Evolutionary conservation across 1,140 invertebrate genomes (phyloP).

Genomic region (Hesperophylax magnus): DNA sequence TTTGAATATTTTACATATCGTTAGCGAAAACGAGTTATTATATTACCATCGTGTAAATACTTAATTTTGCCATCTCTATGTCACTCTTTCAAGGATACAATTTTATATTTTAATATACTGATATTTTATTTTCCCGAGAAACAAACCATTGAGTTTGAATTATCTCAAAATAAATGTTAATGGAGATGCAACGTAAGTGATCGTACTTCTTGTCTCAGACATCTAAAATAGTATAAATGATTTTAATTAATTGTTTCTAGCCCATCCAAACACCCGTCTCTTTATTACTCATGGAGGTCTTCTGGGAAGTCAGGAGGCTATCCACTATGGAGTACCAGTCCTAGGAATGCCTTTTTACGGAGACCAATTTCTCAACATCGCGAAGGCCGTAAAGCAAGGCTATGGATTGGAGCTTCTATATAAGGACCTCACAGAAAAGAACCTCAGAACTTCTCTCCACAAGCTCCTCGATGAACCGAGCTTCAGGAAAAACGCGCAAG

Average conservation of each 20-base stretch:
- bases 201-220: too few relatives aligned
- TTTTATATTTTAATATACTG: too few relatives aligned
- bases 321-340: slow-evolving; percentile 77
- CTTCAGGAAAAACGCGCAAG: slow-evolving; percentile 63
- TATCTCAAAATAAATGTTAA: too few relatives aligned
- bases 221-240: too few relatives aligned
- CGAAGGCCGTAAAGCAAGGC: slow-evolving; percentile 65
- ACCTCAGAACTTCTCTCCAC: slow-evolving; percentile 56
- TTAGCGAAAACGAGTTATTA: too few relatives aligned
- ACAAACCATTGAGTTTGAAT: too few relatives aligned
- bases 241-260: slow-evolving; percentile 58
- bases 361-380: slow-evolving; percentile 74
- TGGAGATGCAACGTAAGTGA: too few relatives aligned
- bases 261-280: slow-evolving; percentile 71
- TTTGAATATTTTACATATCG: too few relatives aligned
- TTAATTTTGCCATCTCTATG: too few relatives aligned
- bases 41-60: too few relatives aligned
- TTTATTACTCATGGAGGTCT: slow-evolving; percentile 80
- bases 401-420: slow-evolving; percentile 65
- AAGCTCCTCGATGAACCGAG: slow-evolving; percentile 60
- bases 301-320: slow-evolving; percentile 77
- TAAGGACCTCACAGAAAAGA: slow-evolving; percentile 61
- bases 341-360: slow-evolving; percentile 77
- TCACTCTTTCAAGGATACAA: too few relatives aligned
- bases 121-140: too few relatives aligned